Evolutionary conservation across 2,113 vertebrate species (phyloP), one percentile per base, ranked within the genome.

Genomic region (Octodon degus): DNA sequence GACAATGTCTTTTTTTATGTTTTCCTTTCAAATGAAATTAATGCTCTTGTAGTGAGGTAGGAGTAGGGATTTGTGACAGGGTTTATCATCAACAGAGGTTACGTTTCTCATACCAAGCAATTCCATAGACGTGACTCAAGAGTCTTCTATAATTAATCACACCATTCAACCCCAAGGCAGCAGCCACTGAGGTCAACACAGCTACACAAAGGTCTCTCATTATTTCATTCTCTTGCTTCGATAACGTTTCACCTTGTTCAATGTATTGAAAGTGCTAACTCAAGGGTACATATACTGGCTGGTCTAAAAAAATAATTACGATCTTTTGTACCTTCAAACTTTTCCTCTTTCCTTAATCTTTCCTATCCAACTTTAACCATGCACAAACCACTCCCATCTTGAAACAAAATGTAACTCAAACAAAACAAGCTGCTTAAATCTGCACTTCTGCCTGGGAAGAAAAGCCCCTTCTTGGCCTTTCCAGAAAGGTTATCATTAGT

Each of bases 341-440:
- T 83, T 96, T 25, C 63, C 40, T 50, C 37, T 65, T 34, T 95
- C 82, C n/a, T 94, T 72, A 80, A 93, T 74, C 12, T 32, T 88
- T 85, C 62, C 62, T 25, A 55, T 27, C 2, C n/a, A 86, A 86
- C 87, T 74, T 22, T 47, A 79, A 88, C 86, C 25, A 86, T 10
- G 82, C 7, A 68, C 10, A 80, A 93, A 89, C 3, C 2, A 76
- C 76, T 94, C 20, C n/a, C 55, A 77, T 58, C 32, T 84, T 84
- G 20, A 90, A 91, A 70, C 9, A 86, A 86, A 95, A 74, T 74
- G n/a, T n/a, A 76, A 74, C 83, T 20, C 25, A 72, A 76, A 55
- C 50, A 47, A 60, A 89, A 89, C 34, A 55, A 86, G 5, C 24
- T 91, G 13, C 2, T 37, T 89, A 4, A 7, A 60, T 34, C n/a